These are phyloP conservation scores for Xenops minutus DNA, from an alignment of 2,797 vertebrate genomes.

Conservation along the genomic window DNA sequence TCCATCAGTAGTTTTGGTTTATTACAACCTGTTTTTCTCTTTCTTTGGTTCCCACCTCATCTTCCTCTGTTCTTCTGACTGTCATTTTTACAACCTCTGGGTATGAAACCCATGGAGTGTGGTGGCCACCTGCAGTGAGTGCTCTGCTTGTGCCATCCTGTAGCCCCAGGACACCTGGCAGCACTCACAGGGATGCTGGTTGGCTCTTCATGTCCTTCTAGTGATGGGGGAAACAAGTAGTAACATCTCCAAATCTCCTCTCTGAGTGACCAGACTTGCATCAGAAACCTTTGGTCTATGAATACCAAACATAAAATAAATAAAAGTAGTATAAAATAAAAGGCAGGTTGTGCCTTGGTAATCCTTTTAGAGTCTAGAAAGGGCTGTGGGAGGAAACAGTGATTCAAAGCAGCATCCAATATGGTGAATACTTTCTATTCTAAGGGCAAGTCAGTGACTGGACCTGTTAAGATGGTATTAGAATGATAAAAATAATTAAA, in stretches of 20 bases:
- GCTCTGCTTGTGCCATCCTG: neutral
- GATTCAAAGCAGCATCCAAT: neutral
- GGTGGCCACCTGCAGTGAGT: neutral
- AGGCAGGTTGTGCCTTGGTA: neutral
- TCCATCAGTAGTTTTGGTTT: neutral
- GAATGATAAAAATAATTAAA: slow-evolving; percentile 28
- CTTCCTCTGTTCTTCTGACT: neutral
- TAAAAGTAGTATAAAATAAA: neutral
- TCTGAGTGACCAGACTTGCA: neutral
- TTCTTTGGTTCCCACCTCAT: neutral
- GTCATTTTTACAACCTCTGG: neutral
- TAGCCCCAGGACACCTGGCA: neutral
- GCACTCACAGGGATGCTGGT: neutral
- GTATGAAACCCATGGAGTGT: neutral
- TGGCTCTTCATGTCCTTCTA: neutral
- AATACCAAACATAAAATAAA: neutral
- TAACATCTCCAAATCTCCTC: neutral
- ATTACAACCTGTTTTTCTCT: neutral
- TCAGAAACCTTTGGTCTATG: neutral
- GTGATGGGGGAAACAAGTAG: neutral
- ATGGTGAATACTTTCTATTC: neutral
- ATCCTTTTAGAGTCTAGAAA: neutral
- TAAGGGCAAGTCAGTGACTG: slow-evolving; percentile 4
- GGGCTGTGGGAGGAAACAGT: neutral
- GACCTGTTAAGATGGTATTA: neutral